phyloP scores from a whole-genome alignment of 2,113 vertebrate species.

The Caretta caretta region DNA sequence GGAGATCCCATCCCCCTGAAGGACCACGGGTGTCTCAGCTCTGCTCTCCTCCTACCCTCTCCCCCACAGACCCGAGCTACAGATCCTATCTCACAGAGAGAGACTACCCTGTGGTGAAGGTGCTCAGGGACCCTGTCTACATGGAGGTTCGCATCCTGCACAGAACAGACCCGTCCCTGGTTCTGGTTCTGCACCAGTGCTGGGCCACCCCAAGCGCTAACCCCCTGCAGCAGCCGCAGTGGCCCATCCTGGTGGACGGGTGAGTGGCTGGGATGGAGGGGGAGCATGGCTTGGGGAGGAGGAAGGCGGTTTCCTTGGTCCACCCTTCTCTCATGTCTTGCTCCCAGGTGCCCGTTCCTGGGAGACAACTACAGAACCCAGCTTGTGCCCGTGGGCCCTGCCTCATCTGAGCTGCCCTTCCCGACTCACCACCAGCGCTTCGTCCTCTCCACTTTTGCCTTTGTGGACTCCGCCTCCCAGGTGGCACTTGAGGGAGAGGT shows the following conservation, averaged over 20 bases:
- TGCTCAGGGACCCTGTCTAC: conserved; percentile 76
- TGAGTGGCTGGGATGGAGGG: conserved; percentile 7
- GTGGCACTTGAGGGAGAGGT: conserved; percentile 37
- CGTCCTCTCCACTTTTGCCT: conserved; percentile 29
- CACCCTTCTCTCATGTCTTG: neutral
- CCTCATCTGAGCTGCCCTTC: neutral
- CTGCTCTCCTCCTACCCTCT: neutral
- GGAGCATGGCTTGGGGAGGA: no score
- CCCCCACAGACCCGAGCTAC: conserved; percentile 43
- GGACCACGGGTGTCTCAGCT: neutral
- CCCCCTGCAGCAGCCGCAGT: conserved; percentile 64
- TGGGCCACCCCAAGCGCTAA: conserved; percentile 75
- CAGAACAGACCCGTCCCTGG: conserved; percentile 77
- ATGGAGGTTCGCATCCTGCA: conserved; percentile 80
- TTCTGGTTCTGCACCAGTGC: conserved; percentile 79
- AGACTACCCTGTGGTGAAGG: conserved; percentile 67
- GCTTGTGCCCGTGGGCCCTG: neutral
- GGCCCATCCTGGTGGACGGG: conserved; percentile 80
- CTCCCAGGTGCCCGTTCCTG: conserved; percentile 56
- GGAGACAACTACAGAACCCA: conserved; percentile 64
- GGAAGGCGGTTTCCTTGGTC: no score
- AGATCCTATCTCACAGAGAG: conserved; percentile 34
- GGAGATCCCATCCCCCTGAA: neutral
- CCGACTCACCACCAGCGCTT: conserved; percentile 47
- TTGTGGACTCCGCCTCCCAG: conserved; percentile 40